phyloP scores from a whole-genome alignment of 2,797 vertebrate species.

The Rhinoraja longicauda region DNA sequence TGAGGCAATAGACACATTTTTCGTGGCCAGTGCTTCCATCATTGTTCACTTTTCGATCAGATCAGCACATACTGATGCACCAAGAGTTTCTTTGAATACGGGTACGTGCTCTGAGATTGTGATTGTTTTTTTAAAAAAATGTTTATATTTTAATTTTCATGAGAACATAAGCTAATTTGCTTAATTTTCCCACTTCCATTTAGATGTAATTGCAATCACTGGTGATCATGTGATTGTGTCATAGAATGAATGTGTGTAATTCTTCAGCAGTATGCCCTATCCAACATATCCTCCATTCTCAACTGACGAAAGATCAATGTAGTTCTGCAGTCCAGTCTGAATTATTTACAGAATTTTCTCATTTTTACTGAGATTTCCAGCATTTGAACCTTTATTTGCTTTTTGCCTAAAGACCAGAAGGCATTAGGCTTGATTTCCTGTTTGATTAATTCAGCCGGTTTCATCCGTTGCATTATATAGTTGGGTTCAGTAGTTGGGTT shows the following conservation, averaged over 20 bases:
- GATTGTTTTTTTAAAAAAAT: not conserved
- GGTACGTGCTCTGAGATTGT: constrained; percentile 44
- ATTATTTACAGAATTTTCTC: too few relatives aligned
- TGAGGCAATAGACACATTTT: constrained; percentile 64
- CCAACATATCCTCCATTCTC: not conserved
- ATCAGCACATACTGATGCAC: constrained; percentile 57
- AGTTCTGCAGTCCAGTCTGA: too few relatives aligned
- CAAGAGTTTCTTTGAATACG: constrained; percentile 63
- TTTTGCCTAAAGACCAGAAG: not conserved
- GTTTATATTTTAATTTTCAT: not conserved
- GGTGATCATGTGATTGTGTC: not conserved
- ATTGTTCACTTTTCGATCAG: constrained; percentile 65
- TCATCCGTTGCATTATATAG: not conserved
- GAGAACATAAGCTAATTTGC: not conserved
- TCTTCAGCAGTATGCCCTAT: not conserved
- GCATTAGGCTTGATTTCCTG: not conserved
- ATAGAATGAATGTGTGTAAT: not conserved
- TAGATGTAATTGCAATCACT: not conserved
- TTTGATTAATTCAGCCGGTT: not conserved
- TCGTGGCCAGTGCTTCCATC: constrained; percentile 52
- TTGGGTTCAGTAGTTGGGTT: not conserved
- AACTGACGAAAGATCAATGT: not conserved
- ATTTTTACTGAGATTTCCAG: too few relatives aligned
- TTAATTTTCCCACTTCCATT: not conserved
- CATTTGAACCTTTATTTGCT: too few relatives aligned